Evolutionary conservation across 2,113 vertebrate species (phyloP).

Genomic region (Syrrhaptes paradoxus): DNA sequence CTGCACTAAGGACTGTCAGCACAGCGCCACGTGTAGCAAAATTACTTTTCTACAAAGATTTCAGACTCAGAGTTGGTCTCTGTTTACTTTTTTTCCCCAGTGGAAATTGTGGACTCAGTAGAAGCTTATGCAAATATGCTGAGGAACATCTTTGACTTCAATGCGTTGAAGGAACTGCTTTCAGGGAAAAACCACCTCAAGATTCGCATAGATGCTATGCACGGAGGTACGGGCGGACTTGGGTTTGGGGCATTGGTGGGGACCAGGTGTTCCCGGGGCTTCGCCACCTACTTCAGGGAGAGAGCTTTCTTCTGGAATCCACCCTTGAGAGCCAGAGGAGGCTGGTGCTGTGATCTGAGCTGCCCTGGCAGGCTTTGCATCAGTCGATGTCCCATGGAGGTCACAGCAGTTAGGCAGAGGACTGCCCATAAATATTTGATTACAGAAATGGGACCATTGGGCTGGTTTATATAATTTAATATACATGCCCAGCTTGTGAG

Average conservation of each 20-base stretch:
- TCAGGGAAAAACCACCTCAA: constrained; percentile 90
- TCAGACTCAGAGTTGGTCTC: background rate
- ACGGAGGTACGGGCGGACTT: constrained; percentile 83
- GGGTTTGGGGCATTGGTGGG: accelerated
- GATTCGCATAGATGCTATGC: constrained; percentile 96
- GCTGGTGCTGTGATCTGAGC: background rate
- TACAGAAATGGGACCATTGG: background rate
- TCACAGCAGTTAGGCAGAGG: background rate
- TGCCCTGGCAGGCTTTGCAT: background rate
- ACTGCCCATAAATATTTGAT: background rate
- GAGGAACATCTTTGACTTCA: constrained; percentile 94
- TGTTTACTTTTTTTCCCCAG: constrained; percentile 60
- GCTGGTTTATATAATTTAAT: background rate
- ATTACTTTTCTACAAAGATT: accelerated
- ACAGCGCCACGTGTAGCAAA: background rate
- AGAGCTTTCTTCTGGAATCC: background rate
- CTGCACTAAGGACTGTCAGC: background rate
- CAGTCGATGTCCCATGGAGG: background rate
- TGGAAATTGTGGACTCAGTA: constrained; percentile 97
- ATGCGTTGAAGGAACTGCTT: constrained; percentile 90
- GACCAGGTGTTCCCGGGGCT: background rate
- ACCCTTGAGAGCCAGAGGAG: background rate
- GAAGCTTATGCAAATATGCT: constrained; percentile 94
- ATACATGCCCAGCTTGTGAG: background rate
- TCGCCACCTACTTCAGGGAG: background rate